These are phyloP conservation scores for Leptonema lineaticorne DNA, from an alignment of 1,140 invertebrate genomes.

Conservation along the genomic window DNA sequence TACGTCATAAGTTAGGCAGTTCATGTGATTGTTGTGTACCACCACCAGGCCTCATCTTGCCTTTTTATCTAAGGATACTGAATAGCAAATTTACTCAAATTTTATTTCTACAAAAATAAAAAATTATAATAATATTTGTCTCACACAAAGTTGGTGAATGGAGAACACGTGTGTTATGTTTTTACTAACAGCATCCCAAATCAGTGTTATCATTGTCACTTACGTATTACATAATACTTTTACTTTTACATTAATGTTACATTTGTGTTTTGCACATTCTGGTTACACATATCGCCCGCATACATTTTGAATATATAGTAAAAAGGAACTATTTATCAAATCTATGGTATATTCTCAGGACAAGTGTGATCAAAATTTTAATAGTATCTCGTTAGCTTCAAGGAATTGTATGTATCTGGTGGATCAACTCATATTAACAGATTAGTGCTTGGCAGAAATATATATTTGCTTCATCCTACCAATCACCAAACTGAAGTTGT, in stretches of 20 bases:
- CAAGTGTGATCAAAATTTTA: constrained; percentile 7
- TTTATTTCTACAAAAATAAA: constrained; percentile 29
- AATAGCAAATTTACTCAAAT: constrained; percentile 19
- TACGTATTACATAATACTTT: constrained; percentile 28
- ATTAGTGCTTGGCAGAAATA: constrained; percentile 27
- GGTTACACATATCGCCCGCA: constrained; percentile 21
- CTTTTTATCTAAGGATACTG: constrained; percentile 30
- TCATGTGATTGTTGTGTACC: neutral
- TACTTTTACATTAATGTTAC: constrained; percentile 4
- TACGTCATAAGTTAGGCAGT: constrained; percentile 24
- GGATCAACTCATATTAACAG: constrained; percentile 18
- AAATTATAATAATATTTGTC: too few species aligned
- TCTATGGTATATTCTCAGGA: constrained; percentile 19
- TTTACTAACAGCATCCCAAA: constrained; percentile 42
- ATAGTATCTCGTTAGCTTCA: neutral
- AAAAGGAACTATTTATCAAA: too few species aligned
- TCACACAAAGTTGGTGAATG: constrained; percentile 32
- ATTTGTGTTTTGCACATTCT: constrained; percentile 28
- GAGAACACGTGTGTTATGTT: constrained; percentile 38
- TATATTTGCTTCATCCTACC: constrained; percentile 35
- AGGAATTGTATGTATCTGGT: constrained; percentile 21
- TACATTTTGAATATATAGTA: neutral
- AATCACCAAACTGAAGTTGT: constrained; percentile 40
- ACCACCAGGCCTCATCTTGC: constrained; percentile 35
- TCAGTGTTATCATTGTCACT: constrained; percentile 39